Evolutionary conservation across 2,888 invertebrate species (phyloP).

Genomic region (Gibbula magus): DNA sequence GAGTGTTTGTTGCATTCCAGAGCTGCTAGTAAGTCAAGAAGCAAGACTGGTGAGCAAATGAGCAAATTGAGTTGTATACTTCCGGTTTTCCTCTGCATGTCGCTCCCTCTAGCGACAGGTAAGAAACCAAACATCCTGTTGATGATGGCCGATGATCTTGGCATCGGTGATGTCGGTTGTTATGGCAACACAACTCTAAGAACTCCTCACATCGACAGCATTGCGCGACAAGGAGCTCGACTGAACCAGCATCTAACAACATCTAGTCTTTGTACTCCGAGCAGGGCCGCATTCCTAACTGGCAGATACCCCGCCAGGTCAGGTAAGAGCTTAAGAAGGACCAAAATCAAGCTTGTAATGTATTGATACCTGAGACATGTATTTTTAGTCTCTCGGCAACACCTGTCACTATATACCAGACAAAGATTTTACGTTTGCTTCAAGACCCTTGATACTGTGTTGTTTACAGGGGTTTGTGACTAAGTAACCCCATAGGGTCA

Average conservation of each 20-base stretch:
- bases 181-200: constrained; percentile 76
- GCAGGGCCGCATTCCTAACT: constrained; percentile 77
- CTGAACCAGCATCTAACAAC: constrained; percentile 77
- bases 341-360: neutral
- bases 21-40: too few relatives aligned
- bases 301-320: constrained; percentile 67
- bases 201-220: constrained; percentile 75
- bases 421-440: too few relatives aligned
- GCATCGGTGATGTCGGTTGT: constrained; percentile 76
- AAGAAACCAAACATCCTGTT: constrained; percentile 76
- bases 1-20: too few relatives aligned
- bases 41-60: too few relatives aligned
- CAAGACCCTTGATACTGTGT: too few relatives aligned
- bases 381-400: neutral
- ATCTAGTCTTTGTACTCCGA: constrained; percentile 77
- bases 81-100: neutral
- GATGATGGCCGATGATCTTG: constrained; percentile 78
- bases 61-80: neutral
- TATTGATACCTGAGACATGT: neutral
- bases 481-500: too few relatives aligned
- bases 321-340: constrained; percentile 38
- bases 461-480: too few relatives aligned
- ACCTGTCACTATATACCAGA: neutral
- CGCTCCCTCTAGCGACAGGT: neutral
- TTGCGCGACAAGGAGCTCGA: constrained; percentile 75